These are phyloP conservation scores for Ostrea denselamellosa DNA, from an alignment of 1,140 invertebrate species.

Conservation along the genomic window DNA sequence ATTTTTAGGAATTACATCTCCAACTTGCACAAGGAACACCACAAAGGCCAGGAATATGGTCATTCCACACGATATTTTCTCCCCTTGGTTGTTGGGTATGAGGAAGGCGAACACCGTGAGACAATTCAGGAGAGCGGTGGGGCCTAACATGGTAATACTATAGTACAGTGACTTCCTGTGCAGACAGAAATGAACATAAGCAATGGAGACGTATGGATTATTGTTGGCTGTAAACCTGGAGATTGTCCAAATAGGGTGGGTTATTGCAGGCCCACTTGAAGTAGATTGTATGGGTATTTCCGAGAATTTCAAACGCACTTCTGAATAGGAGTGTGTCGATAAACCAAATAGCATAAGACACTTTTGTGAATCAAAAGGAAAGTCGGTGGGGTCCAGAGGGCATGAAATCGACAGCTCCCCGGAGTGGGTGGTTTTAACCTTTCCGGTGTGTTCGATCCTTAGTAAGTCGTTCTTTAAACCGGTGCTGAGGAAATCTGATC, in stretches of 20 bases:
- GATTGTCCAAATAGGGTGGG: constrained; percentile 43
- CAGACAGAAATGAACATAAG: constrained; percentile 48
- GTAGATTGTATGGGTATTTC: not conserved
- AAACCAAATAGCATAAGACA: constrained; percentile 25
- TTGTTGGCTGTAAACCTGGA: not conserved
- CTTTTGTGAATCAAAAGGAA: constrained; percentile 47
- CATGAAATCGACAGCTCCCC: constrained; percentile 29
- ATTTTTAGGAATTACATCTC: constrained; percentile 80
- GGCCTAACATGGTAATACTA: constrained; percentile 63
- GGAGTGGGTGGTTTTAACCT: not conserved
- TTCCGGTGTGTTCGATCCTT: constrained; percentile 23
- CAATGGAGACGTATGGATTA: not conserved
- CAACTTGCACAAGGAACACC: constrained; percentile 81
- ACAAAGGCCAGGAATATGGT: constrained; percentile 81
- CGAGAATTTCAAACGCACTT: not conserved
- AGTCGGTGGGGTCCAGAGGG: constrained; percentile 43
- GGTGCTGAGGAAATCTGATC: constrained; percentile 14
- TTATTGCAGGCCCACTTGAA: not conserved
- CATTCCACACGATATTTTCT: constrained; percentile 71
- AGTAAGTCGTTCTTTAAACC: constrained; percentile 33
- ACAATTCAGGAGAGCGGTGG: constrained; percentile 63
- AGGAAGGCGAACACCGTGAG: constrained; percentile 63
- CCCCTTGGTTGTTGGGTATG: constrained; percentile 65
- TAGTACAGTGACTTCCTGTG: constrained; percentile 63
- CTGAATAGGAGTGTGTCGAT: not conserved